Conservation (phyloP, 2,797 vertebrate genomes). For the Huso huso region DNA sequence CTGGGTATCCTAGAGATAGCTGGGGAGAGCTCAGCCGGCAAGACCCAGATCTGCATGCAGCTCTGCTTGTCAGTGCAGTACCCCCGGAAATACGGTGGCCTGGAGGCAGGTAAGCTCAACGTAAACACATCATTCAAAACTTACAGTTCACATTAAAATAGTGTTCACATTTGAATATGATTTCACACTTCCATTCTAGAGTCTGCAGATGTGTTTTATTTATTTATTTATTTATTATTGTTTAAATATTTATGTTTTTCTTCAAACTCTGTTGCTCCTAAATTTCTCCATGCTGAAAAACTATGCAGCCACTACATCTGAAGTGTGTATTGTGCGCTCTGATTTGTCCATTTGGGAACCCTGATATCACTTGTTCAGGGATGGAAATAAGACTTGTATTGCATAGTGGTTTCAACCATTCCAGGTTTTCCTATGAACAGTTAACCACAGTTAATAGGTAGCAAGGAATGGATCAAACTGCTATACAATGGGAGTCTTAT, state of each 20-base stretch:
- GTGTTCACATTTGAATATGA: neutral
- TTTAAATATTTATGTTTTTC: neutral
- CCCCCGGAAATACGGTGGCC: constrained; percentile 63
- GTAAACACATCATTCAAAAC: neutral
- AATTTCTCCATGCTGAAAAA: neutral
- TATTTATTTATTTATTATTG: neutral
- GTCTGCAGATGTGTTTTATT: neutral
- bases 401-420: no score
- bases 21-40: constrained; percentile 80
- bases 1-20: constrained; percentile 77
- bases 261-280: neutral
- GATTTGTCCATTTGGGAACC: no score
- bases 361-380: no score
- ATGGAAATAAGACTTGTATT: no score
- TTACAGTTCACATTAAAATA: neutral
- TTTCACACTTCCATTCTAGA: neutral
- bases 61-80: constrained; percentile 82
- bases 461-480: neutral
- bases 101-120: constrained; percentile 64
- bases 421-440: no score
- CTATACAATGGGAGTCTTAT: neutral
- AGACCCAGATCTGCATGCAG: constrained; percentile 85
- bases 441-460: neutral
- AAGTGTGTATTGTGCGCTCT: no score
- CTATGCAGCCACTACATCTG: no score